Conservation (phyloP, 2,113 vertebrate species). For the Cyprinodon brontotheroides region DNA sequence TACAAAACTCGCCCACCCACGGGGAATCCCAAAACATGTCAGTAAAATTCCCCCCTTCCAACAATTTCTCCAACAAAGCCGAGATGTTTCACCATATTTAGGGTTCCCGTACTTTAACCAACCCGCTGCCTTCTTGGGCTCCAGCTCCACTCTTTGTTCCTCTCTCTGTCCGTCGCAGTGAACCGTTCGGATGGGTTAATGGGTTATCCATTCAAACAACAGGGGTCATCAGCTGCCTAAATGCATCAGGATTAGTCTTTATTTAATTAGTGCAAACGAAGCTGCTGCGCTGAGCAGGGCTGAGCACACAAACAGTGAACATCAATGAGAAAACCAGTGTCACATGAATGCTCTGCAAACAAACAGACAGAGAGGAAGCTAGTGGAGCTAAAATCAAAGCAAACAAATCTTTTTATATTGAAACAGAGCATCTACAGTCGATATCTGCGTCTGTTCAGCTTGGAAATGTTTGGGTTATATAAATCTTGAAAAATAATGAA, state of each 20-base stretch:
- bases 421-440: neutral
- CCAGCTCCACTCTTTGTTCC: constrained; percentile 17
- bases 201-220: constrained; percentile 57
- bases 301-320: constrained; percentile 3
- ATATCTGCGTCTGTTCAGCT: too few relatives aligned
- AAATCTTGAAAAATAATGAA: neutral
- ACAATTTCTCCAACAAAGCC: too few relatives aligned
- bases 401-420: neutral
- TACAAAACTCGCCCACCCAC: too few relatives aligned
- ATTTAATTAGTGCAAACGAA: constrained; percentile 58
- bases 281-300: constrained; percentile 7
- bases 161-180: constrained; percentile 30
- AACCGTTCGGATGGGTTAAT: constrained; percentile 60
- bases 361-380: neutral
- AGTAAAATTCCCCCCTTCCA: too few relatives aligned
- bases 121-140: constrained; percentile 23
- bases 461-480: neutral
- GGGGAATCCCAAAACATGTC: too few relatives aligned
- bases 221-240: constrained; percentile 69
- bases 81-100: too few relatives aligned
- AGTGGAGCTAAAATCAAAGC: neutral
- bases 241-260: constrained; percentile 66
- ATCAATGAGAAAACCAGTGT: neutral
- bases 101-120: constrained; percentile 26
- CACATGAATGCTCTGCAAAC: neutral